These are phyloP conservation scores for Phaenicophaeus curvirostris DNA, from an alignment of 2,797 vertebrate genomes.

Conservation along the genomic window DNA sequence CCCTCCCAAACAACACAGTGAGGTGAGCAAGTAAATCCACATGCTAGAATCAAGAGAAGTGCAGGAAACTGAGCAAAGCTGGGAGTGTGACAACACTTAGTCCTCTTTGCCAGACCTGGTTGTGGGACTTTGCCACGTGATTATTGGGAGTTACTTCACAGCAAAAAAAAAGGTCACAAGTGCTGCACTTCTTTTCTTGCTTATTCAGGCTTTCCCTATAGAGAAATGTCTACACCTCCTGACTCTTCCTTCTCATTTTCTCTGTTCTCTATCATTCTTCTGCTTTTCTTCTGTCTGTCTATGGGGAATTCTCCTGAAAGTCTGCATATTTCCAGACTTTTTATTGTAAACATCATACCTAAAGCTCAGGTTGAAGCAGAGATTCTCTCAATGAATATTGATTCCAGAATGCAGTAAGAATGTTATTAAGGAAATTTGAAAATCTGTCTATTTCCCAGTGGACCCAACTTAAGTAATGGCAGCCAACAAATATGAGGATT, in stretches of 20 bases:
- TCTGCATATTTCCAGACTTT: neutral
- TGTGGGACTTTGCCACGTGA: neutral
- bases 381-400: neutral
- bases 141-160: neutral
- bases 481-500: neutral
- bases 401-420: neutral
- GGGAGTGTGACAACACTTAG: neutral
- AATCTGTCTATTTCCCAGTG: neutral
- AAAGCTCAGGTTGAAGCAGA: neutral
- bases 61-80: neutral
- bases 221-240: neutral
- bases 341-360: neutral
- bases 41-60: neutral
- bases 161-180: neutral
- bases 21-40: neutral
- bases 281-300: neutral
- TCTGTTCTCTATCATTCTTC: neutral
- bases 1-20: neutral
- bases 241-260: neutral
- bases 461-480: neutral
- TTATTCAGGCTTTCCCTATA: neutral
- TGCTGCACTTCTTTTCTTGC: neutral
- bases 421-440: neutral
- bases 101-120: neutral
- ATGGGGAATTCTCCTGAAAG: neutral